Percentiles rank a stretch among this genome's conserved stretches.
phyloP scores from a whole-genome alignment of 2,888 invertebrate species.

The Lepidochrysops patricia region DNA sequence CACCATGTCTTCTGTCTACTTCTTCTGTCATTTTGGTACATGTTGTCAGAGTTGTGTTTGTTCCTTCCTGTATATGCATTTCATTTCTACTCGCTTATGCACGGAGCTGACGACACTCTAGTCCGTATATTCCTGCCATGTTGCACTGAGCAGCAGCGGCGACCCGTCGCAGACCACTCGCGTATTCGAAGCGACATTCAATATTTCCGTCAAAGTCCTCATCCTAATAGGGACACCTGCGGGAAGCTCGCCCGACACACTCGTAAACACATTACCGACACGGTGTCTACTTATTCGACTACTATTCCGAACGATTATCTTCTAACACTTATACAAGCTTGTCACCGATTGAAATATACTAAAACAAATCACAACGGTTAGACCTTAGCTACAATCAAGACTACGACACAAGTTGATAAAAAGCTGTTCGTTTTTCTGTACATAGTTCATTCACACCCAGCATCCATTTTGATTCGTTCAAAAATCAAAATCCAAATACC shows the following conservation, averaged over 20 bases:
- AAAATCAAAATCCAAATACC: constrained; percentile 68
- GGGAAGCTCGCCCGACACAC: constrained; percentile 58
- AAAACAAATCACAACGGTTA: constrained; percentile 58
- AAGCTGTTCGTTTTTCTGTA: constrained; percentile 72
- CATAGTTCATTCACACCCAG: constrained; percentile 75
- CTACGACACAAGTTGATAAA: constrained; percentile 72
- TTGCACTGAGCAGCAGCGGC: constrained; percentile 50
- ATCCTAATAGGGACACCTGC: constrained; percentile 70
- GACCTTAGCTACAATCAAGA: constrained; percentile 63
- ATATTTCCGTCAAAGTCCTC: constrained; percentile 65
- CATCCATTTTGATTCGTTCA: constrained; percentile 76
- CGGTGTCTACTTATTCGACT: constrained; percentile 56
- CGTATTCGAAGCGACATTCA: constrained; percentile 51
- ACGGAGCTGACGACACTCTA: constrained; percentile 65
- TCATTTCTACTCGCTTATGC: constrained; percentile 75
- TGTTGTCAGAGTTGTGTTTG: constrained; percentile 81
- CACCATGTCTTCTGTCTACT: constrained; percentile 82
- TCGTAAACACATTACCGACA: constrained; percentile 71
- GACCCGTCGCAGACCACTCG: constrained; percentile 49
- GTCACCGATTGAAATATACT: constrained; percentile 48
- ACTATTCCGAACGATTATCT: constrained; percentile 40
- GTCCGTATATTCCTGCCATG: constrained; percentile 64
- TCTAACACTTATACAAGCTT: constrained; percentile 43
- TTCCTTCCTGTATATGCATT: constrained; percentile 79
- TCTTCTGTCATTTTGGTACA: constrained; percentile 78